Conservation (phyloP, 2,113 vertebrate species). For the Erythrolamprus reginae region DNA sequence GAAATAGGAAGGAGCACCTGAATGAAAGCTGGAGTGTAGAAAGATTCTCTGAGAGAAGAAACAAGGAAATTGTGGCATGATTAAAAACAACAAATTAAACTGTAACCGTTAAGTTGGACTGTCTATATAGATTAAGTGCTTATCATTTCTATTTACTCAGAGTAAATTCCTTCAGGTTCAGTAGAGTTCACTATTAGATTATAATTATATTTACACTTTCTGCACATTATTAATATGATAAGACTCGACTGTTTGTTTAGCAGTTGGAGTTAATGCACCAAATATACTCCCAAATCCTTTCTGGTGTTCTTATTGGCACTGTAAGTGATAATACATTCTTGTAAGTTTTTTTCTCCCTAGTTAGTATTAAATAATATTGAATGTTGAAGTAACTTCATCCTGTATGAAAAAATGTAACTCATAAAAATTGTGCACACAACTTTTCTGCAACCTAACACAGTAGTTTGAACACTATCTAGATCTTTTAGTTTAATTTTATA, state of each 20-base stretch:
- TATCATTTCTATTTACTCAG: background rate
- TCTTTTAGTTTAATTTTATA: conserved; percentile 16
- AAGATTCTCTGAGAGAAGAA: background rate
- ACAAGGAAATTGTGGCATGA: background rate
- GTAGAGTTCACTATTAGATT: background rate
- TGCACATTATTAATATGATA: background rate
- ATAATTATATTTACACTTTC: background rate
- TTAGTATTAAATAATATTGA: rapidly evolving
- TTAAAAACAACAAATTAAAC: background rate
- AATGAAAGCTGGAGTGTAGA: background rate
- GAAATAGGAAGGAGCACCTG: background rate
- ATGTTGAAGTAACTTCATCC: background rate
- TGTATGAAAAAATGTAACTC: rapidly evolving
- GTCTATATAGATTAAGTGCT: background rate
- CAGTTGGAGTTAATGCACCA: background rate
- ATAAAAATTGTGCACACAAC: background rate
- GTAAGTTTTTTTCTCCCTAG: background rate
- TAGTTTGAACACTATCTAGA: background rate
- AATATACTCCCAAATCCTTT: background rate
- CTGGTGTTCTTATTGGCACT: background rate
- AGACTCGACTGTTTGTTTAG: background rate
- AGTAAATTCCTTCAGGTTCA: background rate
- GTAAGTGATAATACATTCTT: background rate
- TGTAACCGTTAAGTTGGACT: background rate
- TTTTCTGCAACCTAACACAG: background rate